Evolutionary conservation across 2,888 invertebrate genomes (phyloP).

Genomic region (Dryomyza anilis): DNA sequence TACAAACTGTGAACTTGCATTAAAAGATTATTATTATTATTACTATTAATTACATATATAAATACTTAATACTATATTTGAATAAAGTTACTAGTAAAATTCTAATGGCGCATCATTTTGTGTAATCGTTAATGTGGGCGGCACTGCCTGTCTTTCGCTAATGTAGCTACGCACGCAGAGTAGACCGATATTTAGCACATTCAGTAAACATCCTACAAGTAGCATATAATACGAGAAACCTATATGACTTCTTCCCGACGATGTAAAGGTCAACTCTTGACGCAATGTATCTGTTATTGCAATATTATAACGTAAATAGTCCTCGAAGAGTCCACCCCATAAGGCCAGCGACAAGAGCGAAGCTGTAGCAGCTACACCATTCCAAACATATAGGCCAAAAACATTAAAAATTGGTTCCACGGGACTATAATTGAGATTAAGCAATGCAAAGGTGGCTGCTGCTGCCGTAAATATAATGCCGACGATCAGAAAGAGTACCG

Average conservation of each 20-base stretch:
- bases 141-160: slow-evolving; percentile 50
- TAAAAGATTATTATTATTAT: too few species aligned
- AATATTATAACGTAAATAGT: slow-evolving; percentile 53
- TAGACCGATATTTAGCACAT: slow-evolving; percentile 48
- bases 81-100: slow-evolving; percentile 37
- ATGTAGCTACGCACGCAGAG: slow-evolving; percentile 48
- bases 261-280: slow-evolving; percentile 40
- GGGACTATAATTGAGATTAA: slow-evolving; percentile 68
- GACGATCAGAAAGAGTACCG: slow-evolving; percentile 64
- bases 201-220: slow-evolving; percentile 34
- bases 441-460: slow-evolving; percentile 63
- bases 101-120: slow-evolving; percentile 35
- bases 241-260: slow-evolving; percentile 52
- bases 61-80: too few species aligned
- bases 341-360: slow-evolving; percentile 52
- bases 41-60: too few species aligned
- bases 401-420: slow-evolving; percentile 61
- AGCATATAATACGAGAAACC: slow-evolving; percentile 63
- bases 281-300: slow-evolving; percentile 58
- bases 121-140: slow-evolving; percentile 36
- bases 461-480: slow-evolving; percentile 63
- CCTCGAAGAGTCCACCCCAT: slow-evolving; percentile 59
- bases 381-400: slow-evolving; percentile 68
- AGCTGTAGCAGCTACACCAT: slow-evolving; percentile 61
- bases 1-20: too few species aligned